Evolutionary conservation across 2,888 invertebrate genomes (phyloP), one percentile per base, ranked within the genome.

Genomic region (Drosophila buzzatii): DNA sequence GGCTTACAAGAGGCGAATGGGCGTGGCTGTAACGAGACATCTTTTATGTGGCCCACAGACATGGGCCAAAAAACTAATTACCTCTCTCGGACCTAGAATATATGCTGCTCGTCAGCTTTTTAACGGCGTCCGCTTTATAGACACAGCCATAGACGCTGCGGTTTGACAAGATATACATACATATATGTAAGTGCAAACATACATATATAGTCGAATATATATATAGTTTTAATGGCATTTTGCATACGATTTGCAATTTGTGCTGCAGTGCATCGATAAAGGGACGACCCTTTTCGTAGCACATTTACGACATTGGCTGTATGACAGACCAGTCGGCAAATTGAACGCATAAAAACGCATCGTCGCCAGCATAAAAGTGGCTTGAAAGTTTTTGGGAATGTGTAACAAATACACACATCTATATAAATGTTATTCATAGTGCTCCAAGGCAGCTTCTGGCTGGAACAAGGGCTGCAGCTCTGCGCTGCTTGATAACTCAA

Each of bases 161-260:
- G 63, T 42, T 83, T 62, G 79, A 52, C 71, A 81, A 23, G 23
- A 23, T 23, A 23, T 23, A 23, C n/a, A n/a, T n/a, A n/a, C n/a
- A n/a, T n/a, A n/a, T n/a, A n/a, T n/a, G n/a, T 23, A 23, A 73
- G 82, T 75, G 66, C 57, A 60, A 23, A 58, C 23, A 23, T 23
- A 57, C 31, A 60, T 56, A 63, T 68, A 63, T 61, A 77, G 69
- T 23, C 8, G n/a, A 10, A 20, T 45, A 45, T 45, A 23, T 56
- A 66, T 68, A 63, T 64, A 78, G 70, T 85, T 86, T 86, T 79
- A 84, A 85, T 86, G 55, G 68, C 78, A 73, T 81, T 89, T 81
- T 83, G 89, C 85, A 89, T 85, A 81, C 84, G 77, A 85, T 89
- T 89, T 76, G 68, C 79, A 84, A 80, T 72, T 80, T 39, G 59